Evolutionary conservation across 1,140 invertebrate genomes (phyloP), one percentile per base, ranked within the genome.

Genomic region (Trigoniulus corallinus): DNA sequence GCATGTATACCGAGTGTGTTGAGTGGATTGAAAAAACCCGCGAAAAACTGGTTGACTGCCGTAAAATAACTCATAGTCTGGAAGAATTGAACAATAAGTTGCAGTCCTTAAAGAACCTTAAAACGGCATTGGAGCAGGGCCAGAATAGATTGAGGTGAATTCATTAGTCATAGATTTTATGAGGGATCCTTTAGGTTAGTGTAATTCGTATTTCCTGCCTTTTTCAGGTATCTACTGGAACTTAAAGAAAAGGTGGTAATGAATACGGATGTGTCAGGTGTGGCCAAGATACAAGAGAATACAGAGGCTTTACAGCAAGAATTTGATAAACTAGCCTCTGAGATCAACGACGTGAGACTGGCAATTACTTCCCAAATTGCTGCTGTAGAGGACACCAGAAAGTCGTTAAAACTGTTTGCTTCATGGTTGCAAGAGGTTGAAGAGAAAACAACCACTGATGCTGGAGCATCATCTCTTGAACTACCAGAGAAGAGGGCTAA

Each of bases 221-320:
- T n/a, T n/a, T n/a, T 20, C 46, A 74, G 84, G 15, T 93, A 93
- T 62, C 78, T 84, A 34, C 63, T 88, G n/a, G 88, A 93, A 59
- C 66, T 93, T 0, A 92, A 91, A 64, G 88, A 92, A 64, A 83
- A 83, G 60, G 86, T 93, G 0, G 85, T 89, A 2, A 80, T 89
- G 72, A 91, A 89, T 60, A 92, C 88, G 0, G 87, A 92, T 67
- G 80, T 84, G 54, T 75, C 75, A 54, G 88, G 88, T 1, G 83
- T 81, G 1, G 74, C 75, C 0, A 88, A 87, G 62, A 88, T 92
- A 47, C 79, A 91, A 63, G 87, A 92, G 62, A 84, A 88, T 57
- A 88, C 84, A 0, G 85, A 88, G 56, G 82, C 79, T 56, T 64
- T 96, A 2, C 85, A 88, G 63, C 73, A 78, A 57, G 86, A 92